Evolutionary conservation across 2,113 vertebrate genomes (phyloP).

Genomic region (Crotalus tigris): DNA sequence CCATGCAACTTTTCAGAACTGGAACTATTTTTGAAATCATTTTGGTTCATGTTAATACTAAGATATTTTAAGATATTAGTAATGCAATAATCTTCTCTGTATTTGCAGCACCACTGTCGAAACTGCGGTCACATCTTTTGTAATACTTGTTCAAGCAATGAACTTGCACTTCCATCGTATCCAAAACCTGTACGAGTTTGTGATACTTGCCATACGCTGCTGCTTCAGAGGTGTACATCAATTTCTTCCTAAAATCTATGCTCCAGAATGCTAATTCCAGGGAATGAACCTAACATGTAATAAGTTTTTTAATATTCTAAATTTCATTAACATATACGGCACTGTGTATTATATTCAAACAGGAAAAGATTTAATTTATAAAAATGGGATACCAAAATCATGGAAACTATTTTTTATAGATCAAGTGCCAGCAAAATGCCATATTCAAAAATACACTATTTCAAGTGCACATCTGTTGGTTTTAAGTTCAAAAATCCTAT

Average conservation of each 20-base stretch:
- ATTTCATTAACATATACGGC: conserved; percentile 25
- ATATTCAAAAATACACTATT: conserved; percentile 22
- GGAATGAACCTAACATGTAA: conserved; percentile 43
- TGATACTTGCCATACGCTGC: conserved; percentile 85
- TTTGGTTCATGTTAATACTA: rapidly evolving
- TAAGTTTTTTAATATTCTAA: conserved; percentile 34
- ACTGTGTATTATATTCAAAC: neutral
- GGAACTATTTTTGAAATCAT: neutral
- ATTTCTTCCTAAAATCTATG: conserved; percentile 74
- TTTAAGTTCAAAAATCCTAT: neutral
- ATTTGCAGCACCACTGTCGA: conserved; percentile 90
- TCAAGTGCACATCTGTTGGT: conserved; percentile 28
- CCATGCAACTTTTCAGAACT: neutral
- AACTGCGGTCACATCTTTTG: conserved; percentile 99
- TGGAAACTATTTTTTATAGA: conserved; percentile 34
- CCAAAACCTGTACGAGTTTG: conserved; percentile 92
- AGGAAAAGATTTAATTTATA: conserved; percentile 3
- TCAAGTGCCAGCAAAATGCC: conserved; percentile 23
- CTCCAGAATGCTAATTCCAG: conserved; percentile 24
- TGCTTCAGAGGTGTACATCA: conserved; percentile 87
- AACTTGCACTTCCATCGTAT: conserved; percentile 92
- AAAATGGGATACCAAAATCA: conserved; percentile 24
- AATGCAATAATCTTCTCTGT: neutral
- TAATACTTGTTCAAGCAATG: conserved; percentile 87
- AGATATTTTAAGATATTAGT: neutral